phyloP scores from a whole-genome alignment of 2,888 invertebrate species.

The Drosophila incognita region DNA sequence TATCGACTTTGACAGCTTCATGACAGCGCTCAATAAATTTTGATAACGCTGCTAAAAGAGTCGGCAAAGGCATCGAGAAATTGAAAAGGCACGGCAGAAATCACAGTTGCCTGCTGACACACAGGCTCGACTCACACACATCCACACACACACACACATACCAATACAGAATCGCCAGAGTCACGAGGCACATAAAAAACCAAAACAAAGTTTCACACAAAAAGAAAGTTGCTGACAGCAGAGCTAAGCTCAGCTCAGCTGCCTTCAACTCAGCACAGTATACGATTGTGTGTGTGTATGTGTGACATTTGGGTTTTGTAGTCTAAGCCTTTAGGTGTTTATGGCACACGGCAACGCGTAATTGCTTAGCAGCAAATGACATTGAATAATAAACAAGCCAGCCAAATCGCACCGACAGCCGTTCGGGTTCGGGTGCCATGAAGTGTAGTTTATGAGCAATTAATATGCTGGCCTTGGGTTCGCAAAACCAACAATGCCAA shows the following conservation, averaged over 20 bases:
- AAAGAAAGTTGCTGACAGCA: constrained; percentile 67
- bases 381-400: constrained; percentile 71
- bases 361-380: constrained; percentile 62
- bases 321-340: constrained; percentile 66
- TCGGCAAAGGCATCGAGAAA: constrained; percentile 43
- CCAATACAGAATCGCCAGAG: constrained; percentile 13
- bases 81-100: constrained; percentile 52
- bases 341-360: constrained; percentile 60
- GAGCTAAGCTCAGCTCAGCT: constrained; percentile 56
- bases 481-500: constrained; percentile 36
- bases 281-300: constrained; percentile 3
- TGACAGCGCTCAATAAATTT: constrained; percentile 83
- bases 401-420: constrained; percentile 17
- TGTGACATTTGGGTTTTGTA: constrained; percentile 31
- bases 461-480: constrained; percentile 62
- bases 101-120: constrained; percentile 44
- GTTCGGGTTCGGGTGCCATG: not conserved
- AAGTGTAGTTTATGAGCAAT: constrained; percentile 66
- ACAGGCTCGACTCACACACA: constrained; percentile 1
- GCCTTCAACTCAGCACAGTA: constrained; percentile 31
- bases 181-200: constrained; percentile 55
- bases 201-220: constrained; percentile 53
- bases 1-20: constrained; percentile 82
- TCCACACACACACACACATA: constrained; percentile 1
- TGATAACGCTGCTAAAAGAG: constrained; percentile 70